These are phyloP conservation scores for Hemiprocne comata DNA, from an alignment of 2,113 vertebrate species.

Conservation along the genomic window DNA sequence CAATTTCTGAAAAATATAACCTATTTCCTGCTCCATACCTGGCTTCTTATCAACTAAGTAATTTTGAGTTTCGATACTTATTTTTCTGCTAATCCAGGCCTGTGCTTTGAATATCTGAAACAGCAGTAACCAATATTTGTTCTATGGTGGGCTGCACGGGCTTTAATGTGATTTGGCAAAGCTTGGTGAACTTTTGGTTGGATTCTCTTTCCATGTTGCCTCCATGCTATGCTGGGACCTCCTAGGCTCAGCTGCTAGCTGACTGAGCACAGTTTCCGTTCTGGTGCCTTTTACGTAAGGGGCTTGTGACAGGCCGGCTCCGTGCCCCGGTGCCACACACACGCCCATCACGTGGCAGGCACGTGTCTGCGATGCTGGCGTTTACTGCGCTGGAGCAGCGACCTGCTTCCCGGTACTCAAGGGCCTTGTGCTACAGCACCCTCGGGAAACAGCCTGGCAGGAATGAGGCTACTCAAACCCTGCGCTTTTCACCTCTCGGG, in stretches of 20 bases:
- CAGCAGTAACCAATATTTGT: neutral
- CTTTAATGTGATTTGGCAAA: neutral
- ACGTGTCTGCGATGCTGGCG: rapidly evolving
- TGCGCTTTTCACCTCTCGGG: neutral
- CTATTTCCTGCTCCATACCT: neutral
- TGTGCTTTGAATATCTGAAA: neutral
- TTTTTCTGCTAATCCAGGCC: neutral
- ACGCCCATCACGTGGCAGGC: neutral
- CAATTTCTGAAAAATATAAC: neutral
- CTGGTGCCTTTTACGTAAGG: neutral
- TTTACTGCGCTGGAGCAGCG: neutral
- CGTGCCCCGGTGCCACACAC: rapidly evolving
- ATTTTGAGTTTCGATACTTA: neutral
- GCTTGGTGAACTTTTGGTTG: neutral
- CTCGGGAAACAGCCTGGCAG: neutral
- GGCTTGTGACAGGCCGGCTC: neutral
- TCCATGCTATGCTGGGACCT: neutral
- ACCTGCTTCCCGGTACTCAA: neutral
- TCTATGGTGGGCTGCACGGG: neutral
- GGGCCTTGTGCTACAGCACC: neutral
- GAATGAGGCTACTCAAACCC: neutral
- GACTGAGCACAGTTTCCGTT: neutral
- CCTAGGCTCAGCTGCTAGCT: neutral
- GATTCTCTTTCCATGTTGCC: neutral
- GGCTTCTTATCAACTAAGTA: neutral